Evolutionary conservation across 2,113 vertebrate species (phyloP).

Genomic region (Hippocampus comes): DNA sequence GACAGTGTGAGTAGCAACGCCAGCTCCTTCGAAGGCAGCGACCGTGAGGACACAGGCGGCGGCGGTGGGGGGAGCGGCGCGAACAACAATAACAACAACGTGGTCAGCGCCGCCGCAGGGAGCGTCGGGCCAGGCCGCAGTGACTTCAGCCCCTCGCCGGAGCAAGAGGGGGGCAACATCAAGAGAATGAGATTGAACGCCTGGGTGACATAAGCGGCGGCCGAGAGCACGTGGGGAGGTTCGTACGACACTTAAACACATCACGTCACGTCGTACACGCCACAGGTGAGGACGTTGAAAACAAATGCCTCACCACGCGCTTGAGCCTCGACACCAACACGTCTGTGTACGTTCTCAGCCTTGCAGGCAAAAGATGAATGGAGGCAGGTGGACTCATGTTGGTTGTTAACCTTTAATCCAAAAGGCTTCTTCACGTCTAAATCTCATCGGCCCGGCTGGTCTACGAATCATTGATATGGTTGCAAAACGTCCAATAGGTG

Average conservation of each 20-base stretch:
- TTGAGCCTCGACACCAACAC: background rate
- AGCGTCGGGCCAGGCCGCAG: conserved; percentile 67
- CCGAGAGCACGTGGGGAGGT: background rate
- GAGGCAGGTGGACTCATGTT: background rate
- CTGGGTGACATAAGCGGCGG: conserved; percentile 86
- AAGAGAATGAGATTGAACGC: conserved; percentile 93
- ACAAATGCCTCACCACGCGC: background rate
- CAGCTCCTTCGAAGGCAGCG: conserved; percentile 88
- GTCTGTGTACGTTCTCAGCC: background rate
- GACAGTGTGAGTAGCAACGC: conserved; percentile 92
- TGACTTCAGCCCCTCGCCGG: conserved; percentile 78
- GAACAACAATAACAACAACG: conserved; percentile 56
- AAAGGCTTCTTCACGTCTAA: background rate
- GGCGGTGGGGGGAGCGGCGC: conserved; percentile 50
- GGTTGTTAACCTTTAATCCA: background rate
- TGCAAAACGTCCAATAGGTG: too few species aligned
- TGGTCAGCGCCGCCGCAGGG: conserved; percentile 59
- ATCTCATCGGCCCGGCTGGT: background rate
- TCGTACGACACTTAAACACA: conserved; percentile 43
- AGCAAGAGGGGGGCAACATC: conserved; percentile 83
- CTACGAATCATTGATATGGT: too few species aligned
- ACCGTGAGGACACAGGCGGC: conserved; percentile 78
- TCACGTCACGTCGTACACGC: conserved; percentile 15
- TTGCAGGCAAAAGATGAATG: background rate
- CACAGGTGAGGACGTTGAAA: background rate